Evolutionary conservation across 2,888 invertebrate species (phyloP).

Genomic region (Zhengitettix transpicula): DNA sequence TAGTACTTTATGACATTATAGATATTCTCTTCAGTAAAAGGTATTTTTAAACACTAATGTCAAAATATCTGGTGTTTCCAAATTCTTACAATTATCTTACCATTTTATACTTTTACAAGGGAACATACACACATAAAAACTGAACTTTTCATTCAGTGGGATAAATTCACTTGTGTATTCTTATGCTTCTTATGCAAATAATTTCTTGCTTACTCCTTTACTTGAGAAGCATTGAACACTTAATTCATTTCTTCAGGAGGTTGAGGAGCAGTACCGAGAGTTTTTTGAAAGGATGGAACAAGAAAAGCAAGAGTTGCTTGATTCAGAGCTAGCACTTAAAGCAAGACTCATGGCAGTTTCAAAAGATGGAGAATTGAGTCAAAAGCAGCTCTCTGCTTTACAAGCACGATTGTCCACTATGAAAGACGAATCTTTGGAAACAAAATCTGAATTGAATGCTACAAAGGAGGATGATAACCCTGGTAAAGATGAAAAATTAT

Average conservation of each 20-base stretch:
- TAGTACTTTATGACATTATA: no score
- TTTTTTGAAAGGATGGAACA: constrained; percentile 33
- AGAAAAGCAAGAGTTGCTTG: constrained; percentile 27
- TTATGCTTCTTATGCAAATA: neutral
- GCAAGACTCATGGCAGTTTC: constrained; percentile 26
- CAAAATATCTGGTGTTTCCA: no score
- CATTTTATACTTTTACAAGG: no score
- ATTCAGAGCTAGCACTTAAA: constrained; percentile 19
- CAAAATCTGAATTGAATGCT: no score
- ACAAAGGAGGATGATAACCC: no score
- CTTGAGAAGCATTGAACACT: neutral
- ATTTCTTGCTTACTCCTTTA: neutral
- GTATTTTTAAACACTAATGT: no score
- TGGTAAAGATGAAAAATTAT: no score
- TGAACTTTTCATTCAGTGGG: neutral
- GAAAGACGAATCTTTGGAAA: no score
- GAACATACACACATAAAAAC: no score
- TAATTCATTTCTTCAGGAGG: constrained; percentile 19
- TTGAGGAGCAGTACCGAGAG: constrained; percentile 31
- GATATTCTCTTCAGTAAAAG: no score
- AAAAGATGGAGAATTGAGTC: constrained; percentile 25
- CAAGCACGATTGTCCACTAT: constrained; percentile 7
- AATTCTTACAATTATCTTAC: no score
- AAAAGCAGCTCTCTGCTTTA: constrained; percentile 20
- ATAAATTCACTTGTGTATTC: neutral